Evolutionary conservation across 2,888 invertebrate species (phyloP).

Genomic region (Chymomyza fuscimana): DNA sequence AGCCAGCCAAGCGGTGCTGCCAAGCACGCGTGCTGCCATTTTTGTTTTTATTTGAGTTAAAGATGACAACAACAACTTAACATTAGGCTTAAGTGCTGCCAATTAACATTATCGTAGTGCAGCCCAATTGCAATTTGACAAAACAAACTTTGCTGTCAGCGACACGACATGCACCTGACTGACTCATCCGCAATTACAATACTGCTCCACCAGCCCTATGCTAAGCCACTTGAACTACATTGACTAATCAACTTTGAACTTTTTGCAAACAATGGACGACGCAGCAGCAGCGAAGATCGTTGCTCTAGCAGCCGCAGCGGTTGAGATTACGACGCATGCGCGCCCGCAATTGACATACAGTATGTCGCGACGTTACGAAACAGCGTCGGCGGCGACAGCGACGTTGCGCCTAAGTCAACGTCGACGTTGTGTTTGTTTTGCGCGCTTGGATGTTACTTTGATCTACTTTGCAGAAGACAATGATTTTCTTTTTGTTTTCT

Average conservation of each 20-base stretch:
- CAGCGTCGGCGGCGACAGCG: constrained; percentile 10
- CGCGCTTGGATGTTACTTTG: constrained; percentile 45
- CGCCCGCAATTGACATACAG: constrained; percentile 36
- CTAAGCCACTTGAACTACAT: background rate
- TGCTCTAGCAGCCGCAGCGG: constrained; percentile 1
- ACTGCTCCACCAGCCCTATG: too few relatives aligned
- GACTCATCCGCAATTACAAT: constrained; percentile 16
- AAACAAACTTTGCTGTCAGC: constrained; percentile 43
- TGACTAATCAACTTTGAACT: constrained; percentile 68
- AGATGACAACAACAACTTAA: constrained; percentile 6
- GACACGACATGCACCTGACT: constrained; percentile 28
- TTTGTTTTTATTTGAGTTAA: background rate
- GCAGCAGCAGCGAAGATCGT: background rate
- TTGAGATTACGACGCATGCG: constrained; percentile 58
- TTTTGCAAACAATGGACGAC: constrained; percentile 32
- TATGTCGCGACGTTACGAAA: constrained; percentile 58
- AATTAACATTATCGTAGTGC: background rate
- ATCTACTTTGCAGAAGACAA: constrained; percentile 68
- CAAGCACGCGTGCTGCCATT: constrained; percentile 34
- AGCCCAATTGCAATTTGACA: constrained; percentile 38
- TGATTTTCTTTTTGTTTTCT: constrained; percentile 64
- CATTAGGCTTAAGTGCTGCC: constrained; percentile 35
- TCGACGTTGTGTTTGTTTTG: constrained; percentile 52
- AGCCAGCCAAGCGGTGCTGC: constrained; percentile 40
- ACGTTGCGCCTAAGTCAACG: background rate